These are phyloP conservation scores for Lithophane leautieri DNA, from an alignment of 2,888 invertebrate species.

Conservation along the genomic window DNA sequence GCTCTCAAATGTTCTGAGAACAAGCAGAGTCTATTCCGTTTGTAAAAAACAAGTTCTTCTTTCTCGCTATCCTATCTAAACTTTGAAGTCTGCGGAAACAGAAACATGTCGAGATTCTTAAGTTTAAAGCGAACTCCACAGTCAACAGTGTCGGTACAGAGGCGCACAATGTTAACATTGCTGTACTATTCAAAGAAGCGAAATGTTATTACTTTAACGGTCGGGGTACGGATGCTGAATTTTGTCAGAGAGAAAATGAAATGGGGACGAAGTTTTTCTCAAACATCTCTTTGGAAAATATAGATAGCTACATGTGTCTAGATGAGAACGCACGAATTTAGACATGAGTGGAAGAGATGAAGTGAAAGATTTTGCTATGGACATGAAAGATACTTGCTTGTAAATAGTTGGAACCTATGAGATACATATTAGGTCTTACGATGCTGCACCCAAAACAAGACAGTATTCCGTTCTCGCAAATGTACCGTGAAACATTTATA, in stretches of 20 bases:
- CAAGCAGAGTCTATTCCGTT: slow-evolving; percentile 38
- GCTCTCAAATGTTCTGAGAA: slow-evolving; percentile 46
- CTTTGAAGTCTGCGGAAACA: slow-evolving; percentile 49
- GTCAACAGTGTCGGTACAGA: slow-evolving; percentile 30
- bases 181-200: slow-evolving; percentile 44
- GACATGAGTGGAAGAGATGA: slow-evolving; percentile 4
- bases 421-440: background rate
- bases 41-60: slow-evolving; percentile 35
- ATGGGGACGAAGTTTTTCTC: slow-evolving; percentile 18
- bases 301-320: background rate
- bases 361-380: background rate
- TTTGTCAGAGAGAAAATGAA: slow-evolving; percentile 44
- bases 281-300: slow-evolving; percentile 14
- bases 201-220: slow-evolving; percentile 63
- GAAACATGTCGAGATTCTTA: slow-evolving; percentile 47
- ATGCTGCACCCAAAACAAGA: slow-evolving; percentile 13
- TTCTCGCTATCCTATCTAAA: slow-evolving; percentile 44
- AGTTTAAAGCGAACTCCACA: slow-evolving; percentile 52
- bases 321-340: background rate
- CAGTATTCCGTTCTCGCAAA: background rate
- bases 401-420: background rate
- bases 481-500: slow-evolving; percentile 1
- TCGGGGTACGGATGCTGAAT: slow-evolving; percentile 37
- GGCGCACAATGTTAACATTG: slow-evolving; percentile 52
- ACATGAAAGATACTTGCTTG: background rate